Percentiles rank a stretch among this genome's conserved stretches.
Evolutionary conservation across 2,797 vertebrate species (phyloP).

Genomic region (Lithobates pipiens): DNA sequence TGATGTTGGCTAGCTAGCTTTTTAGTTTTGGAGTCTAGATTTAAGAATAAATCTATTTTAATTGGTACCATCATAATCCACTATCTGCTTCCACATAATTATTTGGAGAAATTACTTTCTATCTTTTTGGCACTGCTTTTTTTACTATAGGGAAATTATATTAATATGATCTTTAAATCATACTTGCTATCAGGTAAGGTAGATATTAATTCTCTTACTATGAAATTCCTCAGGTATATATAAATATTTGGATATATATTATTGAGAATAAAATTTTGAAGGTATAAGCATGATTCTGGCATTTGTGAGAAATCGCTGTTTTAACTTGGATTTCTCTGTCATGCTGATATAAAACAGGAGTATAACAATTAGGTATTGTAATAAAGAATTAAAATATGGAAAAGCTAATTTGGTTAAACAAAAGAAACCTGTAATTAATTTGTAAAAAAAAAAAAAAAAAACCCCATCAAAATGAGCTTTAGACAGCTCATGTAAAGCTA

Average conservation of each 20-base stretch:
- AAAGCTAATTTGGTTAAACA: too few relatives aligned
- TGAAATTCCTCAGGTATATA: constrained; percentile 16
- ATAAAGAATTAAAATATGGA: too few relatives aligned
- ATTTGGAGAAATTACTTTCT: constrained; percentile 58
- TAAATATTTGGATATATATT: constrained; percentile 17
- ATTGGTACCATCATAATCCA: constrained; percentile 57
- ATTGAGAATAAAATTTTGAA: not conserved
- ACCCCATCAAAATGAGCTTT: too few relatives aligned
- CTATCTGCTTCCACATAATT: constrained; percentile 58
- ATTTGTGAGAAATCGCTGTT: not conserved
- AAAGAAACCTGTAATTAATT: too few relatives aligned
- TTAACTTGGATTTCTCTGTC: too few relatives aligned
- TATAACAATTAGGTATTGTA: too few relatives aligned
- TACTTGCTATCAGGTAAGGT: not conserved
- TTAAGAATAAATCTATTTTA: constrained; percentile 59
- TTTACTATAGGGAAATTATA: constrained; percentile 57
- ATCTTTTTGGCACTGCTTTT: constrained; percentile 57
- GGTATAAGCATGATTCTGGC: not conserved
- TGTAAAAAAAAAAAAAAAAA: too few relatives aligned
- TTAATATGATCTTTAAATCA: constrained; percentile 57
- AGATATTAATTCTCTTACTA: constrained; percentile 42
- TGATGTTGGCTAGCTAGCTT: constrained; percentile 32
- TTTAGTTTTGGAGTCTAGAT: constrained; percentile 39
- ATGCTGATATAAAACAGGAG: too few relatives aligned
- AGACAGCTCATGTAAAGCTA: too few relatives aligned